Base-by-base conservation (phyloP, 2,113 vertebrate species). In the Callithrix jacchus region DNA sequence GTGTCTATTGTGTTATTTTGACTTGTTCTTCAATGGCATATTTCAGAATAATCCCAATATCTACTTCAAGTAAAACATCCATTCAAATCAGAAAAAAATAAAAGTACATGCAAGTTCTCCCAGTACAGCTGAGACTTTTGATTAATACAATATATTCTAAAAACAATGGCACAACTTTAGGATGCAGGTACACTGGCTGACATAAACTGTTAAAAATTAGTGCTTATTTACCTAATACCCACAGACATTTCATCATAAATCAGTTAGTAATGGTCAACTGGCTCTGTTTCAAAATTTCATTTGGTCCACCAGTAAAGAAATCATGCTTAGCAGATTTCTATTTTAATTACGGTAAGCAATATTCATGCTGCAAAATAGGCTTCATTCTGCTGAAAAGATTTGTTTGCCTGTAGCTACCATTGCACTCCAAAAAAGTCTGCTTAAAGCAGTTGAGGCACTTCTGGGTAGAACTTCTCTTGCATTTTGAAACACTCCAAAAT, bases 361-460 rank as follows among this genome's bases (percentile, higher is more conserved):
- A 98, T 98, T 96, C 98, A 98, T 97, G 98, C 97, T 85, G 98
- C 98, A 98, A 98, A 98, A 98, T 98, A 98, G 77, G 97, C 98
- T 98, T 97, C 98, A 96, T 98, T 98, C 98, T 98, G 98, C 97
- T 98, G 97, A 98, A 98, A 99, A 98, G 97, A 98, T 98, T 98
- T 98, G 14, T 98, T 99, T 99, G 98, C 98, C 99, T 99, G 98
- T 98, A 99, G 99, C 98, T 98, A n/a, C n/a, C n/a, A n/a, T n/a
- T n/a, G n/a, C n/a, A n/a, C n/a, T n/a, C n/a, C n/a, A n/a, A n/a
- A n/a, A n/a, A n/a, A n/a, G n/a, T n/a, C n/a, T n/a, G n/a, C n/a
- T n/a, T n/a, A n/a, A n/a, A n/a, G n/a, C n/a, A n/a, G n/a, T n/a
- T n/a, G n/a, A n/a, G n/a, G n/a, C n/a, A n/a, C n/a, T n/a, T n/a